Evolutionary conservation across 2,797 vertebrate genomes (phyloP).

Genomic region (Sebastes jordani): DNA sequence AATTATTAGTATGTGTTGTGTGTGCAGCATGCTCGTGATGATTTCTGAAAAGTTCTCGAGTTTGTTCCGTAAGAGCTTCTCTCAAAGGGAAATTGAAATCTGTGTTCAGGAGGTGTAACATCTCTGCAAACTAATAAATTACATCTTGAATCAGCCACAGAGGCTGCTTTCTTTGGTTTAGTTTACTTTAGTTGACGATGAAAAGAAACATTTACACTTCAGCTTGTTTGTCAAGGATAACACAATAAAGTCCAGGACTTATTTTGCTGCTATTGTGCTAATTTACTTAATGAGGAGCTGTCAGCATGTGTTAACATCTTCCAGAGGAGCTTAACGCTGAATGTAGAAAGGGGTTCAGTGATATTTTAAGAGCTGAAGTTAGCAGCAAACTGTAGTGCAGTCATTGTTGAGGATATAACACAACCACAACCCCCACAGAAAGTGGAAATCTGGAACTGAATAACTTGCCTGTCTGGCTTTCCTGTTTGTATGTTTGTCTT

Average conservation of each 20-base stretch:
- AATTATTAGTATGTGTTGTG: conserved; percentile 33
- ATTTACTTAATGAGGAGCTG: background rate
- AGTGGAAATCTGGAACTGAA: background rate
- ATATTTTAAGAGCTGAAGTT: background rate
- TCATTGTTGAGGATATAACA: background rate
- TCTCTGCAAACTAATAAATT: conserved; percentile 8
- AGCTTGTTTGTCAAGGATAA: conserved; percentile 9
- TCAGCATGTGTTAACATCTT: background rate
- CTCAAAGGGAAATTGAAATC: background rate
- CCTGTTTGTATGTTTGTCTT: background rate
- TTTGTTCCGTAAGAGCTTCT: background rate
- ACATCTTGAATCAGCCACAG: background rate
- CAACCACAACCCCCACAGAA: background rate
- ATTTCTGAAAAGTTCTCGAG: background rate
- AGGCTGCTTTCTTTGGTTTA: background rate
- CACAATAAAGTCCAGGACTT: background rate
- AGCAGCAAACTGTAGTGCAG: background rate
- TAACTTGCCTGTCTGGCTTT: background rate
- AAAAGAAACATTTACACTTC: background rate
- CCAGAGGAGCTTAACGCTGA: background rate
- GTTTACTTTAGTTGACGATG: background rate
- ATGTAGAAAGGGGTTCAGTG: background rate
- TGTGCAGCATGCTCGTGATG: background rate
- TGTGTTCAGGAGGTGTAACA: conserved; percentile 1
- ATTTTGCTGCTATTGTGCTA: background rate